Evolutionary conservation across 2,888 invertebrate species (phyloP).

Genomic region (Dorcus parallelipipedus): DNA sequence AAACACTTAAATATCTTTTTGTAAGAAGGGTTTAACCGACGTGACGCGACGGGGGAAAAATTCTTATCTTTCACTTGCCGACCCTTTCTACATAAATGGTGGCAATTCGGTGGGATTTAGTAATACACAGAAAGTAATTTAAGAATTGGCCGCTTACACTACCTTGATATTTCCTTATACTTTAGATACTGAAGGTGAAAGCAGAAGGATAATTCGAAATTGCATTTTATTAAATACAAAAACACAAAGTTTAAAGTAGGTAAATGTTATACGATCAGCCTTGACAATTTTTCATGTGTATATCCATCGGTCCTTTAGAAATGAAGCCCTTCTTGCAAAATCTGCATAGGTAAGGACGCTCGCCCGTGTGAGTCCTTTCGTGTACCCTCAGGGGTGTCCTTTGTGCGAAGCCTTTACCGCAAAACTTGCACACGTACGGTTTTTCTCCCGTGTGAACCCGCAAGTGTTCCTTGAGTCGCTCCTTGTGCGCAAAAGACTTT

Average conservation of each 20-base stretch:
- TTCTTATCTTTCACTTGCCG: too few relatives aligned
- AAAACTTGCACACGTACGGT: conserved; percentile 53
- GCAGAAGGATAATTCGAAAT: too few relatives aligned
- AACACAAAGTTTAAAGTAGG: not conserved
- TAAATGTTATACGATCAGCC: conserved; percentile 23
- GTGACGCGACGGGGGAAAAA: too few relatives aligned
- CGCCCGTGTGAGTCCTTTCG: conserved; percentile 61
- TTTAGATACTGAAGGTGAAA: too few relatives aligned
- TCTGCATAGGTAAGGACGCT: conserved; percentile 58
- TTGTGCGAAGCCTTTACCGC: conserved; percentile 62
- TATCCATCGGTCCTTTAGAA: conserved; percentile 59
- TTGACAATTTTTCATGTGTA: conserved; percentile 55
- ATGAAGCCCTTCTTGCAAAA: conserved; percentile 61
- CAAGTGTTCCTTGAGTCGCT: conserved; percentile 40
- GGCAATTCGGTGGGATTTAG: too few relatives aligned
- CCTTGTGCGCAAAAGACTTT: conserved; percentile 44
- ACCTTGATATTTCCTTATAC: too few relatives aligned
- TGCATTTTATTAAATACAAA: too few relatives aligned
- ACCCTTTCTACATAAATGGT: too few relatives aligned
- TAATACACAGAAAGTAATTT: too few relatives aligned
- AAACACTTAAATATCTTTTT: too few relatives aligned
- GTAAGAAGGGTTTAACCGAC: too few relatives aligned
- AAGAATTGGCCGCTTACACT: too few relatives aligned
- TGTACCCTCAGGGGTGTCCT: conserved; percentile 62
- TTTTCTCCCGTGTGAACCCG: conserved; percentile 41